Conservation (phyloP, 2,888 invertebrate species). For the Lysandra bellargus region DNA sequence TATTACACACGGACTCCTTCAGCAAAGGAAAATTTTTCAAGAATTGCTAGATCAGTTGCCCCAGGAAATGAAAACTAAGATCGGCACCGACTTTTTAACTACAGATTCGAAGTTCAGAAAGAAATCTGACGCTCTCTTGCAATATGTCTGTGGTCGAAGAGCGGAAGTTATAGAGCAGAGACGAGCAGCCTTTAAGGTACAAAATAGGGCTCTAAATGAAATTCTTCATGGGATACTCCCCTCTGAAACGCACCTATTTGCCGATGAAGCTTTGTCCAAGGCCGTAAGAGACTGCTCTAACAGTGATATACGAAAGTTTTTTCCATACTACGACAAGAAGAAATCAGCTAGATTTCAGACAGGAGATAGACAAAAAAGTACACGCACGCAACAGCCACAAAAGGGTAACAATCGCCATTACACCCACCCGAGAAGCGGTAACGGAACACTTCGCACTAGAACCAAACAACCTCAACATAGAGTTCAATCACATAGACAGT, state of each 20-base stretch:
- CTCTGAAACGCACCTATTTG: slow-evolving; percentile 34
- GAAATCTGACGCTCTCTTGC: slow-evolving; percentile 35
- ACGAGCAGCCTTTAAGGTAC: slow-evolving; percentile 12
- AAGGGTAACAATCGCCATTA: not conserved
- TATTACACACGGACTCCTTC: too few species aligned
- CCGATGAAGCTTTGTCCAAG: slow-evolving; percentile 31
- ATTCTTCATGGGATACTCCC: slow-evolving; percentile 32
- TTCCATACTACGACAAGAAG: slow-evolving; percentile 14
- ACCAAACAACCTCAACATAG: slow-evolving; percentile 18
- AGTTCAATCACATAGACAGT: too few species aligned
- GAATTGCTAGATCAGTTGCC: not conserved
- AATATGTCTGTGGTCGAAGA: slow-evolving; percentile 37
- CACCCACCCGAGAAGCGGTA: slow-evolving; percentile 22
- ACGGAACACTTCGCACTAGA: not conserved
- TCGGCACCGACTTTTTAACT: slow-evolving; percentile 32
- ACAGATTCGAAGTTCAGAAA: slow-evolving; percentile 35
- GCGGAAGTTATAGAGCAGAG: slow-evolving; percentile 33
- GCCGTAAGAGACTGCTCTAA: slow-evolving; percentile 24
- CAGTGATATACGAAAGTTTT: slow-evolving; percentile 23
- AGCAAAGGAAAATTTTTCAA: too few species aligned
- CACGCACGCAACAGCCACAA: slow-evolving; percentile 10
- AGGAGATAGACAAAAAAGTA: slow-evolving; percentile 17
- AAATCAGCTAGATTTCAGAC: not conserved
- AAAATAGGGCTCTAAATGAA: slow-evolving; percentile 23
- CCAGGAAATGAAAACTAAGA: slow-evolving; percentile 20